Evolutionary conservation across 2,888 invertebrate genomes (phyloP).

Genomic region (Chydorus sphaericus): DNA sequence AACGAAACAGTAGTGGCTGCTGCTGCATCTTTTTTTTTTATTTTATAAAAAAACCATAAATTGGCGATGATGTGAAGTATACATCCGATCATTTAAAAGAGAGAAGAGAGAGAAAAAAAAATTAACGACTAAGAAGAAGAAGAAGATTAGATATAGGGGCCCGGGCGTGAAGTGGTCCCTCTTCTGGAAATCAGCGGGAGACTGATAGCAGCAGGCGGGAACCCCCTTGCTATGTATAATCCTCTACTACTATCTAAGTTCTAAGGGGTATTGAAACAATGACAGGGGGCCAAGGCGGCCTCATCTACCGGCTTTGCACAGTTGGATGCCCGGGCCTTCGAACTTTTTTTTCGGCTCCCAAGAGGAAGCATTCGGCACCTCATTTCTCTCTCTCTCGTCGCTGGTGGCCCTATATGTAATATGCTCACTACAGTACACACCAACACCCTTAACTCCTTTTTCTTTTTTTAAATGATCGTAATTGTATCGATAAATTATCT

Average conservation of each 20-base stretch:
- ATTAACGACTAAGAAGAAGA: neutral
- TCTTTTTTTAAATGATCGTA: neutral
- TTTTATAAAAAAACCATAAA: no score
- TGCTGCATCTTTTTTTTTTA: no score
- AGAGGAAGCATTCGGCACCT: neutral
- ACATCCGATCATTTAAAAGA: no score
- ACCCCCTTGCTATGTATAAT: no score
- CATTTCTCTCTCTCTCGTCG: conserved; percentile 7
- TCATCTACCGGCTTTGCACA: neutral
- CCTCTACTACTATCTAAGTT: neutral
- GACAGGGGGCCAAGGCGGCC: neutral
- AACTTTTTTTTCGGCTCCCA: neutral
- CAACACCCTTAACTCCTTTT: neutral
- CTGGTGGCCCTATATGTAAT: neutral
- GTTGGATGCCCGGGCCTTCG: neutral
- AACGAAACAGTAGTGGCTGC: no score
- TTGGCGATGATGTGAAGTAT: no score
- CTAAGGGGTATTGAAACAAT: neutral
- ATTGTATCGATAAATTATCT: conserved; percentile 6
- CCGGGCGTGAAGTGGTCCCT: neutral
- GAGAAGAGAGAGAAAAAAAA: neutral
- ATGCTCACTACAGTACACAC: no score
- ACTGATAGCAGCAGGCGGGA: neutral
- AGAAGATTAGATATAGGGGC: neutral
- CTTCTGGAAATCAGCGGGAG: neutral